These are phyloP conservation scores for Gobio occitaniae DNA, from an alignment of 2,797 vertebrate genomes.

Conservation along the genomic window DNA sequence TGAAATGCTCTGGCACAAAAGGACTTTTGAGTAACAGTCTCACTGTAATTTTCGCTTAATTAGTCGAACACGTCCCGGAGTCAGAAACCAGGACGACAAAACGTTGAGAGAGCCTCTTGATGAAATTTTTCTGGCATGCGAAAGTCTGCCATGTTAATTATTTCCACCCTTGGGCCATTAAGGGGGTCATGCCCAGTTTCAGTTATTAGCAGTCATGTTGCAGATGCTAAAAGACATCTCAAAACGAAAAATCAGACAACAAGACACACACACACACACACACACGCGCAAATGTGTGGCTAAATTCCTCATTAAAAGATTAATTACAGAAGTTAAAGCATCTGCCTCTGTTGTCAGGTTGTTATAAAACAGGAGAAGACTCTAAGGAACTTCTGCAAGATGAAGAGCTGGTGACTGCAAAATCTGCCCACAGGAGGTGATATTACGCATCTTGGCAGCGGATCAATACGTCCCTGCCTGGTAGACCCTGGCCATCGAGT, in stretches of 20 bases:
- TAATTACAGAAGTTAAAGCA: constrained; percentile 55
- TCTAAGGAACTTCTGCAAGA: constrained; percentile 36
- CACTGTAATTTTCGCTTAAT: constrained; percentile 64
- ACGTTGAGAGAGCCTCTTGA: constrained; percentile 53
- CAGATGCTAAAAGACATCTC: constrained; percentile 50
- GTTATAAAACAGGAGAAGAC: constrained; percentile 28
- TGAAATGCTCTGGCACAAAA: constrained; percentile 35
- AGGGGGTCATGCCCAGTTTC: constrained; percentile 53
- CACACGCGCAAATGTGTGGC: not conserved
- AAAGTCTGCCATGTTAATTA: constrained; percentile 56
- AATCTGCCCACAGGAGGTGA: constrained; percentile 57
- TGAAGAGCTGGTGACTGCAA: constrained; percentile 47
- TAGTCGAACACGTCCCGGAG: constrained; percentile 56
- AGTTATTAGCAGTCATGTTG: constrained; percentile 56
- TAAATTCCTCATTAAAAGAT: constrained; percentile 28
- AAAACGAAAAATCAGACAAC: constrained; percentile 31
- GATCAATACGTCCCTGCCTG: constrained; percentile 62
- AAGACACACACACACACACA: not conserved
- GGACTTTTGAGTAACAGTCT: constrained; percentile 54
- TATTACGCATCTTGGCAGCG: constrained; percentile 62
- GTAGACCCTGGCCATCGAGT: constrained; percentile 47
- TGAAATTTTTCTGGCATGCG: constrained; percentile 55
- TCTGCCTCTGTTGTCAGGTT: constrained; percentile 33
- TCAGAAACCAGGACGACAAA: constrained; percentile 57
- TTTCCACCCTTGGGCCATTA: constrained; percentile 51